phyloP scores from a whole-genome alignment of 2,797 vertebrate species.

The Poeciliopsis paucimaculata region DNA sequence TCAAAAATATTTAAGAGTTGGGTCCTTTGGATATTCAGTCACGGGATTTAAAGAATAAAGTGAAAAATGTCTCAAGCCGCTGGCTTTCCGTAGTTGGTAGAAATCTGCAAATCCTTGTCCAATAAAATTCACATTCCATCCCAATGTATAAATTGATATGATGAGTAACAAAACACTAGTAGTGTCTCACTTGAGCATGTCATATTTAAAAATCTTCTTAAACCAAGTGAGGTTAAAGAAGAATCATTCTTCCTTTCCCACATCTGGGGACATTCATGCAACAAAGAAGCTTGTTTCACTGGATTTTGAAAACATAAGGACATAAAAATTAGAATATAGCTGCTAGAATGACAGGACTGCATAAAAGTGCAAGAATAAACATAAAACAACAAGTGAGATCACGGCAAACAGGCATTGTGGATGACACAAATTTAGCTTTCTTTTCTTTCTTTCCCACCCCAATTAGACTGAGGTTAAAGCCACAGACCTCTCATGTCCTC shows the following conservation, averaged over 20 bases:
- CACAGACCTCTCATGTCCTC: conserved; percentile 18
- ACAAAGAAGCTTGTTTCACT: conserved; percentile 26
- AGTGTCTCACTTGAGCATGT: conserved; percentile 25
- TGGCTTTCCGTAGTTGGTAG: not conserved
- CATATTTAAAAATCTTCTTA: conserved; percentile 33
- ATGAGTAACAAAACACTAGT: conserved; percentile 12
- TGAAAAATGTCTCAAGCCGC: not conserved
- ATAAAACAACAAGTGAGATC: conserved; percentile 6
- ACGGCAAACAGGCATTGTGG: conserved; percentile 11
- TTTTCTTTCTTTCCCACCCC: not conserved
- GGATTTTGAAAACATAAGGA: conserved; percentile 10
- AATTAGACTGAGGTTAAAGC: conserved; percentile 23
- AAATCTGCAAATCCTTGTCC: not conserved
- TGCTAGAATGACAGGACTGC: conserved; percentile 29
- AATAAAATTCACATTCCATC: conserved; percentile 25
- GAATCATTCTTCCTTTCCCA: conserved; percentile 27
- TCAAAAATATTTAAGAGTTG: not conserved
- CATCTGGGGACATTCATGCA: conserved; percentile 54
- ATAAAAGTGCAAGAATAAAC: conserved; percentile 15
- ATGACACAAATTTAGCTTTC: conserved; percentile 24
- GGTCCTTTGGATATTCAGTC: not conserved
- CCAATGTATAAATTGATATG: conserved; percentile 29
- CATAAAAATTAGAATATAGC: conserved; percentile 10
- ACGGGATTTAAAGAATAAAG: not conserved
- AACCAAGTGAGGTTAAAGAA: conserved; percentile 35